A percentile compares a stretch with the other conserved stretches of the same genome.
phyloP scores from a whole-genome alignment of 53 echinoderm and acorn worm genomes.

The Holothuria leucospilota region DNA sequence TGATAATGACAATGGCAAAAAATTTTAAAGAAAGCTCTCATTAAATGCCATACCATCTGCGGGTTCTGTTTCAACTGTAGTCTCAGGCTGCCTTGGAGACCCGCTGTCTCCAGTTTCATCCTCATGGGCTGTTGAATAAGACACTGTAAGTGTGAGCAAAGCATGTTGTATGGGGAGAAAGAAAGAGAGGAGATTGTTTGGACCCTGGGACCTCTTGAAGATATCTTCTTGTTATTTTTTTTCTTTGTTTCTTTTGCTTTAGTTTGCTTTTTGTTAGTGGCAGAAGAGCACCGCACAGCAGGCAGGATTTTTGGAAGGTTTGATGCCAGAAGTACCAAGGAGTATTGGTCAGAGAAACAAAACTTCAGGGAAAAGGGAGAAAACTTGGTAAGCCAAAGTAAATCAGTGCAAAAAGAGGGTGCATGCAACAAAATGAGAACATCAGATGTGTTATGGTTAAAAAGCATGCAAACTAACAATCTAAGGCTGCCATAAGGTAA shows the following conservation, averaged over 20 bases:
- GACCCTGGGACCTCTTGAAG: slow-evolving; percentile 14
- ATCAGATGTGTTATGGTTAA: too few relatives aligned
- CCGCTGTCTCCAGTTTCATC: slow-evolving; percentile 12
- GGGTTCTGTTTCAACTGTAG: too few relatives aligned
- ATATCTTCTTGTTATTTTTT: background rate
- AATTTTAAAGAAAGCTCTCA: too few relatives aligned
- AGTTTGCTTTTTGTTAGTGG: background rate
- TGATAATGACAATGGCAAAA: too few relatives aligned
- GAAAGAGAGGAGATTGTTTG: slow-evolving; percentile 32
- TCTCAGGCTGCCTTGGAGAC: too few relatives aligned
- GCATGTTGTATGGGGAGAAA: slow-evolving; percentile 10
- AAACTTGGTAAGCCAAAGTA: too few relatives aligned
- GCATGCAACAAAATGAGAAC: background rate
- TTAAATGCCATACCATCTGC: too few relatives aligned
- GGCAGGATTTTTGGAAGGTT: background rate
- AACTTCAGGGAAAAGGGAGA: too few relatives aligned
- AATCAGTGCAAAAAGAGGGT: background rate
- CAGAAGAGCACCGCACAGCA: slow-evolving; percentile 4
- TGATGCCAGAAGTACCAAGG: background rate
- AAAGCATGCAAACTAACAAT: too few relatives aligned
- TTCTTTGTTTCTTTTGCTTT: background rate
- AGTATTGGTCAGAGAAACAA: too few relatives aligned
- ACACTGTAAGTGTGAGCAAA: slow-evolving; percentile 27
- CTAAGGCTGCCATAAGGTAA: too few relatives aligned
- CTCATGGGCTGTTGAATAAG: slow-evolving; percentile 51